Evolutionary conservation across 2,888 invertebrate genomes (phyloP).

Genomic region (Metacarcinus magister): DNA sequence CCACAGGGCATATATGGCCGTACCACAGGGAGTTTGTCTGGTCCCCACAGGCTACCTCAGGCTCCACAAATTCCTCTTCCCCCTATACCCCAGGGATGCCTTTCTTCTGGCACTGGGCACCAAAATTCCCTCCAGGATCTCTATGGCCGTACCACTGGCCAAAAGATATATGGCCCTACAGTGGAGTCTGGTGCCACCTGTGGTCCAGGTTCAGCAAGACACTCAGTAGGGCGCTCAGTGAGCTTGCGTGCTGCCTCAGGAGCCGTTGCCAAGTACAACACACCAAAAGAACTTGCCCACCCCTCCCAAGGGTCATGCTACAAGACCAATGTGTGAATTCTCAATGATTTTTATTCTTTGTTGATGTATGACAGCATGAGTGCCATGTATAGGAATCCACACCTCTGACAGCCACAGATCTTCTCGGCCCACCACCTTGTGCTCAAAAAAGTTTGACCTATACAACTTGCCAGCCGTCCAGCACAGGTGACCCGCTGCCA

Average conservation of each 20-base stretch:
- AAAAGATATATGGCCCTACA: conserved; percentile 68
- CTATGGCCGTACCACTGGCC: conserved; percentile 73
- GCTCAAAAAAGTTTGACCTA: conserved; percentile 33
- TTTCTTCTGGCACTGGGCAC: conserved; percentile 64
- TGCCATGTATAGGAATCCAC: background rate
- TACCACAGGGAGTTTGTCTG: conserved; percentile 51
- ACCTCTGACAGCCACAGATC: background rate
- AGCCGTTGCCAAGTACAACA: conserved; percentile 73
- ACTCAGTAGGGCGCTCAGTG: conserved; percentile 76
- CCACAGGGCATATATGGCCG: conserved; percentile 77
- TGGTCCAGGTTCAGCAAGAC: conserved; percentile 56
- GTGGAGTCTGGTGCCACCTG: conserved; percentile 59
- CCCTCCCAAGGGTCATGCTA: conserved; percentile 79
- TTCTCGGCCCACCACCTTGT: background rate
- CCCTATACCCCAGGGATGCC: conserved; percentile 80
- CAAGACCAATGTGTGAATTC: conserved; percentile 79
- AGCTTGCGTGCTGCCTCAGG: conserved; percentile 76
- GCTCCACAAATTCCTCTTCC: conserved; percentile 82
- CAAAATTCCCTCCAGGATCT: conserved; percentile 71
- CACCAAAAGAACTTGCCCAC: conserved; percentile 72
- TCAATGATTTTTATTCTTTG: background rate
- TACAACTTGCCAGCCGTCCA: conserved; percentile 17
- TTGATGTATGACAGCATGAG: background rate
- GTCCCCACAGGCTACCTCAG: conserved; percentile 69
- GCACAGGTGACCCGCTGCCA: background rate